Base-by-base conservation (phyloP, 1,140 invertebrate species). In the Polyergus mexicanus region DNA sequence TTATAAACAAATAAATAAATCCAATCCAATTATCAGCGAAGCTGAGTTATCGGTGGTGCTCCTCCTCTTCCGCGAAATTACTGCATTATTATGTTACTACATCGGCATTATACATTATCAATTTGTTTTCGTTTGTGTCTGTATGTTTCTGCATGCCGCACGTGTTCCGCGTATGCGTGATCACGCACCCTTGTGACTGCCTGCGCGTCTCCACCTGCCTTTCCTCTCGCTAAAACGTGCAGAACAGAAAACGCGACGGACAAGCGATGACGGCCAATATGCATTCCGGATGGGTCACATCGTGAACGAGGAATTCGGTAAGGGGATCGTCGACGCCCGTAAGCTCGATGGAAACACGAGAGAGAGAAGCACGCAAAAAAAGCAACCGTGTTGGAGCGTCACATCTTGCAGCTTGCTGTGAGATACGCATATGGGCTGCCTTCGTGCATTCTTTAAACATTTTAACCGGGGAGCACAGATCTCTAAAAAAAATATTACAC, bases 391-490 rank as follows among this genome's bases (percentile, higher is more conserved):
- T 87, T 92, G 86, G 68, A 92, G 88, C 60, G 63, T 91, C 83
- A 91, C 74, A 54, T 84, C 87, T 47, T 94, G 94, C 89, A 91
- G 88, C 74, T 92, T 94, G 62, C 93, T 91, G 63, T 94, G 87
- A 94, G 56, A 81, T 25, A 47, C 51, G 19, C 65, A 6, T 66
- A 6, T 66, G 32, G 38, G 0, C 13, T 19, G 16, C 3, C 25
- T 13, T 8, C 35, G 47, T 69, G 35, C 51, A 60, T 81, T n/a
- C 38, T 60, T 60, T 44, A 11, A 60, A 19, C 66, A 47, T 25
- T 41, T 58, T 41, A 7, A 28, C n/a, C n/a, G 19, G 5, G 32
- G 16, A 74, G 25, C 13, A 16, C 13, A 19, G 25, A 71, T 54
- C 44, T 44, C 6, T 19, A n/a, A 4, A 66, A 66, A 28, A 62